A percentile compares a stretch with the other conserved stretches of the same genome.
Conservation (phyloP, 2,113 vertebrate species). For the Malurus elegans region DNA sequence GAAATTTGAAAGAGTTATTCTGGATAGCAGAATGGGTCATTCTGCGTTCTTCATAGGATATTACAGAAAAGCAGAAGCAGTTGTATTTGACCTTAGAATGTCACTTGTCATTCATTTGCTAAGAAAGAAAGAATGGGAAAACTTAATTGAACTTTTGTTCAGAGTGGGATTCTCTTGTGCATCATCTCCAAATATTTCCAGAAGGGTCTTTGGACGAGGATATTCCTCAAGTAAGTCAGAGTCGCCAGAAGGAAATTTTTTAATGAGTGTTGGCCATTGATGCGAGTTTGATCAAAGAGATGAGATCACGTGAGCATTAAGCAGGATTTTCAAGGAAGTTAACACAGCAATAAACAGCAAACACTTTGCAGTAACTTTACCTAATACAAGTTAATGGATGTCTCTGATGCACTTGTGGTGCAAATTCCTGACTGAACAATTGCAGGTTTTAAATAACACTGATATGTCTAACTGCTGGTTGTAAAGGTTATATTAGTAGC, state of each 20-base stretch:
- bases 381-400: neutral
- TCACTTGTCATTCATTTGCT: neutral
- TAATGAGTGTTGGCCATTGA: neutral
- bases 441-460: neutral
- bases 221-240: neutral
- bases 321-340: neutral
- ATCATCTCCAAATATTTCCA: neutral
- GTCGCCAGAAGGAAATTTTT: neutral
- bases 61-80: neutral
- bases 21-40: neutral
- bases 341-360: neutral
- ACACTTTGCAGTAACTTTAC: neutral
- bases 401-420: neutral
- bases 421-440: neutral
- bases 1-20: neutral
- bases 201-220: neutral
- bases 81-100: neutral
- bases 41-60: no score
- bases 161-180: neutral
- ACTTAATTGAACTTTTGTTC: neutral
- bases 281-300: neutral
- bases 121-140: neutral
- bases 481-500: neutral
- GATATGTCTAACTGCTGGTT: neutral
- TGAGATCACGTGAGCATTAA: neutral